Evolutionary conservation across 53 echinoderm and acorn worm species (phyloP), one percentile per base, ranked within the genome.

Genomic region (Antedon mediterranea): DNA sequence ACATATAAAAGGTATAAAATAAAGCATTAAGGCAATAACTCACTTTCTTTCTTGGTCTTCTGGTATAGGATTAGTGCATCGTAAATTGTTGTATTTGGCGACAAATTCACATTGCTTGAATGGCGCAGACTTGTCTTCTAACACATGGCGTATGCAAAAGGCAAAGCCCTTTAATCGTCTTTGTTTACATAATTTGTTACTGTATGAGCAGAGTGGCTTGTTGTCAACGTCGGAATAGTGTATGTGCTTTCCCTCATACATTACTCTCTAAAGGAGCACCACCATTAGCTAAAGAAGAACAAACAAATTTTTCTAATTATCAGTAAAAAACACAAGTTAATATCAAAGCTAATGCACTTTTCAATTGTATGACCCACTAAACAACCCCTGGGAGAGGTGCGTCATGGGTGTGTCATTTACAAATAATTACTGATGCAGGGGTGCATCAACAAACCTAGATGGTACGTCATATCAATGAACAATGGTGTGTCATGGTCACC

Each of bases 211-310:
- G 81, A 97, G 88, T 76, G 91, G 91, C 80, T 97, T 97, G 73
- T 90, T 84, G 86, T 97, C 97, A 72, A 81, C 84, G 75, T 97
- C 97, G 75, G 97, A 92, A 88, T 88, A 89, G 97, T 97, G 97
- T 80, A 97, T 97, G 83, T 97, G 87, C 92, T 95, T 97, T 84
- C 97, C 97, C 89, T 97, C 97, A 79, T 97, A 92, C 97, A 97
- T 97, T 83, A 90, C 33, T 31, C 74, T 11, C 7, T 57, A 57
- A 57, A 57, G 29, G 74, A 28, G 29, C 33, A 74, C 28, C 4
- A 32, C 74, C 31, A 32, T 32, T 74, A 23, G 31, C 33, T 32
- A 23, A 2, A 15, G 7, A 74, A 28, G 29, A 74, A 74, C 14
- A 1, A 74, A 32, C 7, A 57, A 57, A 57, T 2, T 11, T 18